phyloP scores from a whole-genome alignment of 2,888 invertebrate species.

The Hypomecis atomaria region DNA sequence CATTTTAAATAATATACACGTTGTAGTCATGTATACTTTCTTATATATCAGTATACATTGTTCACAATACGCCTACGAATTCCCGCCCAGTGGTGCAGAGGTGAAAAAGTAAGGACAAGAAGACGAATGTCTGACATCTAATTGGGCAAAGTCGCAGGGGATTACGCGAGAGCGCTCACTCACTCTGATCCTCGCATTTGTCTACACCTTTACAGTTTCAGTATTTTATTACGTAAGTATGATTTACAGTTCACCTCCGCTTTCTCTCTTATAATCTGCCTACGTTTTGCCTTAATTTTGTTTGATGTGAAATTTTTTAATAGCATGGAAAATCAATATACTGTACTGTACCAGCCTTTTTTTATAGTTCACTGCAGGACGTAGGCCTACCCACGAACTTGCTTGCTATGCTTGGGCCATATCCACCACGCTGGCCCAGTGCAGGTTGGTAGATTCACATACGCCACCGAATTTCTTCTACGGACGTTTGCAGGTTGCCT shows the following conservation, averaged over 20 bases:
- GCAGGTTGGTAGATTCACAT: too few species aligned
- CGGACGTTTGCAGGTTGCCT: too few species aligned
- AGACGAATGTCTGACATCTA: conserved; percentile 80
- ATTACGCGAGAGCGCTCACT: conserved; percentile 66
- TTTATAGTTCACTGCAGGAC: too few species aligned
- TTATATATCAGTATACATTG: neutral
- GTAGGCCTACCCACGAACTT: too few species aligned
- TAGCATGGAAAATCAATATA: too few species aligned
- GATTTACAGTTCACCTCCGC: conserved; percentile 17
- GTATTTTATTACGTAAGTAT: conserved; percentile 12
- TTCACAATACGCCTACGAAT: conserved; percentile 24
- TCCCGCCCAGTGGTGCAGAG: conserved; percentile 33
- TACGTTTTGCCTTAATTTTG: neutral
- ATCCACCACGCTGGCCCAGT: too few species aligned
- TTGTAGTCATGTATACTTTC: too few species aligned
- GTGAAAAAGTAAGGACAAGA: conserved; percentile 63
- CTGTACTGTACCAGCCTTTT: too few species aligned
- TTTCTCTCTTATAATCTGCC: neutral
- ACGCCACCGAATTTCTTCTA: too few species aligned
- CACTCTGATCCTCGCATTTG: conserved; percentile 70
- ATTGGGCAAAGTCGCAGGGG: conserved; percentile 78
- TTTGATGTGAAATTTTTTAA: neutral
- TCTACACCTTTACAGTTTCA: conserved; percentile 34
- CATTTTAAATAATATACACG: too few species aligned
- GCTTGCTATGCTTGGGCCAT: too few species aligned